These are phyloP conservation scores for Oreochromis grahami DNA, from an alignment of 2,797 vertebrate genomes.

Conservation along the genomic window DNA sequence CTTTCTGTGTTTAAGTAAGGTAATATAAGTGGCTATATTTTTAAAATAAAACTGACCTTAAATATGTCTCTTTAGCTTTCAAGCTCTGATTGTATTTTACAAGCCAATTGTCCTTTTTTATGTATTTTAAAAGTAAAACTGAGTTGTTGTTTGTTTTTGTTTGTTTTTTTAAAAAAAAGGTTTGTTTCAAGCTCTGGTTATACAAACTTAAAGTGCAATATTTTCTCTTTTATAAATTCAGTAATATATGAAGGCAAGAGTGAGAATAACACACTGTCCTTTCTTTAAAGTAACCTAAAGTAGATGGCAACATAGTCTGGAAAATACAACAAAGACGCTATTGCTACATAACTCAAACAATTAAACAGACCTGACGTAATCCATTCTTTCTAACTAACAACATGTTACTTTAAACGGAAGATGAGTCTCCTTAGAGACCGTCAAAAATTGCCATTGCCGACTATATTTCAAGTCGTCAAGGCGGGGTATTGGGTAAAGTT, in stretches of 20 bases:
- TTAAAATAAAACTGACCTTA: neutral
- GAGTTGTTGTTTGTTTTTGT: neutral
- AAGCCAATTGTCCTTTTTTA: neutral
- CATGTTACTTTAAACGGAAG: rapidly evolving
- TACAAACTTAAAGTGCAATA: neutral
- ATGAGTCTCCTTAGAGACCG: slow-evolving; percentile 81
- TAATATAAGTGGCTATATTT: neutral
- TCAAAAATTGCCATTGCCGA: slow-evolving; percentile 92
- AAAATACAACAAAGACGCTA: rapidly evolving
- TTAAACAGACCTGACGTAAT: rapidly evolving
- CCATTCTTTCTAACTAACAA: rapidly evolving
- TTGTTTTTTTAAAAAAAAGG: too few species aligned
- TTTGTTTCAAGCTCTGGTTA: neutral
- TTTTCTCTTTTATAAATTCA: neutral
- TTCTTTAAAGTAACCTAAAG: neutral
- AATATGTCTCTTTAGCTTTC: neutral
- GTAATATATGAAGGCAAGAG: neutral
- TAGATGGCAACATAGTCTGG: rapidly evolving
- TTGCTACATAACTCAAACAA: too few species aligned
- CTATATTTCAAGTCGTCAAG: slow-evolving; percentile 92
- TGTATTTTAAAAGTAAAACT: neutral
- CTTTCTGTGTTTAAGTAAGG: neutral
- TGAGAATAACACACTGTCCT: neutral
- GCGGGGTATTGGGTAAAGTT: slow-evolving; percentile 91
- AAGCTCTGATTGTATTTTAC: neutral